These are phyloP conservation scores for Mercenaria mercenaria DNA, from an alignment of 1,140 invertebrate genomes.

Conservation along the genomic window DNA sequence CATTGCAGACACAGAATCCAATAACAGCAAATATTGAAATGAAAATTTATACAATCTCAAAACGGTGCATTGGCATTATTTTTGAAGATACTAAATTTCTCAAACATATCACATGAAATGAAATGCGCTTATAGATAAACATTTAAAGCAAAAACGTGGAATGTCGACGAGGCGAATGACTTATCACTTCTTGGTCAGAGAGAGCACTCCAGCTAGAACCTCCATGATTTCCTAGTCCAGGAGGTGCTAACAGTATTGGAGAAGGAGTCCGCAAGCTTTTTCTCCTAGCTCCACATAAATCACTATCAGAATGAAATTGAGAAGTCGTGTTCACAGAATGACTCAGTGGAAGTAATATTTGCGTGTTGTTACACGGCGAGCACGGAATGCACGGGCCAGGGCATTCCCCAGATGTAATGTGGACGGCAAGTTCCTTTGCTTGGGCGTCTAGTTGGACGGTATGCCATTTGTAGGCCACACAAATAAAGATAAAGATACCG, in stretches of 20 bases:
- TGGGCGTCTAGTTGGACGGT: constrained; percentile 34
- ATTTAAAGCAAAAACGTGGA: constrained; percentile 46
- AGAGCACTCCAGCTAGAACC: constrained; percentile 44
- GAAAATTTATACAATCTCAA: too few relatives aligned
- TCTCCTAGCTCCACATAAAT: background rate
- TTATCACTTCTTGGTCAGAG: constrained; percentile 44
- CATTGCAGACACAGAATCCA: too few relatives aligned
- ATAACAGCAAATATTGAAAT: too few relatives aligned
- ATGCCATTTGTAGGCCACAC: constrained; percentile 51
- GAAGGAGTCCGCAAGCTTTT: constrained; percentile 15
- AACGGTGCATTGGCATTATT: too few relatives aligned
- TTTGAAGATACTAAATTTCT: too few relatives aligned
- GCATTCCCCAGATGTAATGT: constrained; percentile 4
- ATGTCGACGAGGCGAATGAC: constrained; percentile 45
- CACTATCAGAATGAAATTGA: background rate
- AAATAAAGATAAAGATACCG: constrained; percentile 53
- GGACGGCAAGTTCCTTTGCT: constrained; percentile 35
- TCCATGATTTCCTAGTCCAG: background rate
- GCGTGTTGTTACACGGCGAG: background rate
- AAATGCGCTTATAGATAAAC: too few relatives aligned
- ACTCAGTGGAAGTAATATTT: background rate
- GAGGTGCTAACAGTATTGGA: constrained; percentile 1
- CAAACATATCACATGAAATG: too few relatives aligned
- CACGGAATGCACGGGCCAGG: constrained; percentile 17
- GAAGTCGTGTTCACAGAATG: too few relatives aligned